These are phyloP conservation scores for Nemotelus nigrinus DNA, from an alignment of 2,888 invertebrate species.

Conservation along the genomic window DNA sequence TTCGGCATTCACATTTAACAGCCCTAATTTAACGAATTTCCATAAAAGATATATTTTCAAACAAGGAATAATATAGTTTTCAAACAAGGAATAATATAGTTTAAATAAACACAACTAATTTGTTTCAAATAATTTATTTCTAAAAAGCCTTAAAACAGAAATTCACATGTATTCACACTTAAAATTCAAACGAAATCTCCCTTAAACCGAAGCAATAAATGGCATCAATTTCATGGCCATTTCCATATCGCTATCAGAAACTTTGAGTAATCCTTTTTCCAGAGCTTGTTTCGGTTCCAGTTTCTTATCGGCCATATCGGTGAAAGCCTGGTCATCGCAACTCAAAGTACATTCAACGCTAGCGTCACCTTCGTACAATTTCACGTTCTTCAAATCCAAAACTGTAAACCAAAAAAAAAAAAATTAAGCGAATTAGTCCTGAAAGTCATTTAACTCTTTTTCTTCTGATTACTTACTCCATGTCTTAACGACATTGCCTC, in stretches of 20 bases:
- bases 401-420: conserved; percentile 22
- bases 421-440: background rate
- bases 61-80: too few relatives aligned
- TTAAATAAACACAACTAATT: background rate
- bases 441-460: background rate
- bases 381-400: conserved; percentile 51
- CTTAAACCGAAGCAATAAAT: conserved; percentile 36
- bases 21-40: too few relatives aligned
- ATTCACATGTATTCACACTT: too few relatives aligned
- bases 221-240: conserved; percentile 49
- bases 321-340: conserved; percentile 48
- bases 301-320: conserved; percentile 45
- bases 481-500: conserved; percentile 46
- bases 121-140: background rate
- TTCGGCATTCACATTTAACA: too few relatives aligned
- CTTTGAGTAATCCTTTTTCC: conserved; percentile 47
- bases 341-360: conserved; percentile 48
- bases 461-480: conserved; percentile 48
- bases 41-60: too few relatives aligned
- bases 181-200: background rate
- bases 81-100: too few relatives aligned
- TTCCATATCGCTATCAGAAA: conserved; percentile 50
- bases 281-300: conserved; percentile 49
- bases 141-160: background rate
- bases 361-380: conserved; percentile 48